Evolutionary conservation across 2,797 vertebrate species (phyloP), one percentile per base, ranked within the genome.

Genomic region (Sebastiscus tertius): DNA sequence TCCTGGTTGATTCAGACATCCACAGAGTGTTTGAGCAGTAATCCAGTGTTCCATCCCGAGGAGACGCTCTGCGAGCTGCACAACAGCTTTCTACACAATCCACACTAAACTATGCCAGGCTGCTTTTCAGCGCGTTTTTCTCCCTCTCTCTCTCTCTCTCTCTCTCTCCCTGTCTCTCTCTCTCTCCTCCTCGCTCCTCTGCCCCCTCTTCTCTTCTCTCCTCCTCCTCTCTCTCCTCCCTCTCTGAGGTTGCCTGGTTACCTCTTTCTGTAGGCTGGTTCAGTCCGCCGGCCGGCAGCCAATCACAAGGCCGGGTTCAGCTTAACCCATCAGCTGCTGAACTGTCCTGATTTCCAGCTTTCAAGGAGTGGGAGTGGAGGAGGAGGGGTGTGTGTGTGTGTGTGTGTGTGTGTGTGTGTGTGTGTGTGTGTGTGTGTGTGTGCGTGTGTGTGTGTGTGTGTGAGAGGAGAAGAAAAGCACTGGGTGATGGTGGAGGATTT

Each of bases 11-110:
- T 33, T 89, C 90, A 85, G 81, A 91, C 92, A 91, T 95, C 95
- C 95, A 93, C 88, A 82, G 83, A 33, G 90, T 63, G 83, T 63
- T 90, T 92, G 77, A 72, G 89, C 86, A 81, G 90, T 96, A 96
- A 96, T 96, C 94, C 95, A 93, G 86, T 92, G 87, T 95, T 92
- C 95, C 96, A 96, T 96, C 84, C 94, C 94, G 88, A 88, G 89
- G 72, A 87, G 86, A 95, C 86, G 77, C 91, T 75, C 10, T 61
- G 81, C 77, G 61, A 91, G 88, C 94, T 86, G 72, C 90, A 85
- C 94, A 92, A 95, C 96, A 96, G 96, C 95, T 92, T 95, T 93
- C 90, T 89, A 84, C 84, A 86, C 91, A 80, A 91, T 93, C 88
- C 87, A 88, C 80, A 81, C 90, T 84, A 93, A 94, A 94, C 91